These are phyloP conservation scores for Idris sp. DNA, from an alignment of 1,140 invertebrate species.

Conservation along the genomic window DNA sequence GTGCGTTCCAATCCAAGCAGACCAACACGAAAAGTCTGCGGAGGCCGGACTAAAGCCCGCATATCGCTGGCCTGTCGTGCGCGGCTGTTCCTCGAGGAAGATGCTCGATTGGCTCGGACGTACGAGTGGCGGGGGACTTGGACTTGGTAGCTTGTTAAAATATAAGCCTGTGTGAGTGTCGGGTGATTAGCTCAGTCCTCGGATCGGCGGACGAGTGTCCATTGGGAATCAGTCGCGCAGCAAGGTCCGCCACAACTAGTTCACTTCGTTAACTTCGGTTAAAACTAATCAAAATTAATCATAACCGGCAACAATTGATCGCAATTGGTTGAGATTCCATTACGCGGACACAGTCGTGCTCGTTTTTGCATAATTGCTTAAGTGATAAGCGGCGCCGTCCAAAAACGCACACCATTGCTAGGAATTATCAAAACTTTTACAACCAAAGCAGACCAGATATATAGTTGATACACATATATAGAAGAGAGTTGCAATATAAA, in stretches of 20 bases:
- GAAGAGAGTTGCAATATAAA: too few relatives aligned
- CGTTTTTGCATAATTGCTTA: slow-evolving; percentile 65
- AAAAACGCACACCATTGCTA: slow-evolving; percentile 27
- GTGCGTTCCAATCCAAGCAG: slow-evolving; percentile 39
- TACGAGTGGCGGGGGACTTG: slow-evolving; percentile 69
- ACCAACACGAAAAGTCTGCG: slow-evolving; percentile 26
- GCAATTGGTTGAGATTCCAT: slow-evolving; percentile 77
- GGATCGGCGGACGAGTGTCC: slow-evolving; percentile 66
- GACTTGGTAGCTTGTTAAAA: slow-evolving; percentile 70
- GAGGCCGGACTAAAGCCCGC: slow-evolving; percentile 64
- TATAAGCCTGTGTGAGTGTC: slow-evolving; percentile 77
- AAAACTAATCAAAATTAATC: slow-evolving; percentile 78
- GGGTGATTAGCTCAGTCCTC: slow-evolving; percentile 71
- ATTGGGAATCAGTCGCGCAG: slow-evolving; percentile 67
- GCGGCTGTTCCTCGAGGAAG: slow-evolving; percentile 30
- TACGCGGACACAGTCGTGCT: slow-evolving; percentile 67
- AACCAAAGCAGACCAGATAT: too few relatives aligned
- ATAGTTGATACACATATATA: too few relatives aligned
- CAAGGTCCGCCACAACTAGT: slow-evolving; percentile 69
- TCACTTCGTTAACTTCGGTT: slow-evolving; percentile 76
- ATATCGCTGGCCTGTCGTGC: slow-evolving; percentile 62
- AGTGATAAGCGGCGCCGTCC: slow-evolving; percentile 61
- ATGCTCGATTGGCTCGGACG: slow-evolving; percentile 67
- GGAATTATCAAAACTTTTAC: not conserved
- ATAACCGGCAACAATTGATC: slow-evolving; percentile 77